Conservation (phyloP, 2,797 vertebrate species). For the Cynodonichthys magdalenae region DNA sequence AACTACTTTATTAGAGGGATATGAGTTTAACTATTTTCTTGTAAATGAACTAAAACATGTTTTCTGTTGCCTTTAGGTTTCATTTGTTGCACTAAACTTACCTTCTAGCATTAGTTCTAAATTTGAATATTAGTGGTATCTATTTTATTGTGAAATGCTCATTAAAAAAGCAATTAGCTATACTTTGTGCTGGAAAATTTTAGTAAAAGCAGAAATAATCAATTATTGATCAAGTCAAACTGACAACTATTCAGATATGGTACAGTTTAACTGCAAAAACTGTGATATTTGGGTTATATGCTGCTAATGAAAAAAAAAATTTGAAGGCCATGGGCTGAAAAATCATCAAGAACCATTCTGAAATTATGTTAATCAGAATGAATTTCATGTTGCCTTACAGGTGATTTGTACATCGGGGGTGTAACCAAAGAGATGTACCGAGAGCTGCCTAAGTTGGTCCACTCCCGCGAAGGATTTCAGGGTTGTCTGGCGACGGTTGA, state of each 20-base stretch:
- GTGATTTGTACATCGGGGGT: conserved; percentile 95
- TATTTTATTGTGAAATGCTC: conserved; percentile 12
- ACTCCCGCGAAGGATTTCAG: conserved; percentile 96
- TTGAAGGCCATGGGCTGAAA: not conserved
- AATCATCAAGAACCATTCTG: not conserved
- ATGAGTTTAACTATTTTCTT: not conserved
- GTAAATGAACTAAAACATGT: not conserved
- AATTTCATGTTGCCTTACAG: conserved; percentile 69
- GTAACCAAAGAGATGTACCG: conserved; percentile 97
- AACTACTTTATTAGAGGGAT: conserved; percentile 7
- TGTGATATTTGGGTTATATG: not conserved
- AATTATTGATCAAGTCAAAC: conserved; percentile 25
- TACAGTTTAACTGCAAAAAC: conserved; percentile 2
- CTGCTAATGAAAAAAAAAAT: not conserved
- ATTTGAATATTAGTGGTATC: conserved; percentile 19
- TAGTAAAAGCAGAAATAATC: conserved; percentile 19
- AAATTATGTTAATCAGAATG: conserved; percentile 13
- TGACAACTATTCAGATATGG: not conserved
- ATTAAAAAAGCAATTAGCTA: conserved; percentile 27
- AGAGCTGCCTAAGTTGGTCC: conserved; percentile 94
- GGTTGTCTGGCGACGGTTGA: conserved; percentile 96
- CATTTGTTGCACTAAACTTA: conserved; percentile 20
- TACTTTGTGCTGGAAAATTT: conserved; percentile 9
- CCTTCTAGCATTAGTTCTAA: conserved; percentile 7
- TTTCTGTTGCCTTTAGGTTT: conserved; percentile 15